Conservation (phyloP, 2,888 invertebrate genomes). For the Pterostichus niger region DNA sequence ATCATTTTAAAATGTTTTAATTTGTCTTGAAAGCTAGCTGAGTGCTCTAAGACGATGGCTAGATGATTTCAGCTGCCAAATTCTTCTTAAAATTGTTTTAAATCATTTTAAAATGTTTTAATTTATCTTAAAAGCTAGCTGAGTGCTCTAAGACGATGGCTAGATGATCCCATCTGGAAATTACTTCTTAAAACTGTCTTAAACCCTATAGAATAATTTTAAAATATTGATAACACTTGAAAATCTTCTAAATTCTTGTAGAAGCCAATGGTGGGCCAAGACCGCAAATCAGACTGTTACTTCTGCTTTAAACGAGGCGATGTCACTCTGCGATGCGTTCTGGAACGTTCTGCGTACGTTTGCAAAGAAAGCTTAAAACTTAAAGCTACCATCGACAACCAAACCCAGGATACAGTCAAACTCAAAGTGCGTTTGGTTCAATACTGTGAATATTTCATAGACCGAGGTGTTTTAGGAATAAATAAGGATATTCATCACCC, state of each 20-base stretch:
- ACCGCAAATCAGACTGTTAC: slow-evolving; percentile 84
- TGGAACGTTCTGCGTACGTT: slow-evolving; percentile 87
- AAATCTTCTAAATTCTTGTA: slow-evolving; percentile 72
- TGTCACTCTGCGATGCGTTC: slow-evolving; percentile 83
- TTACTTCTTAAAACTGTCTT: too few relatives aligned
- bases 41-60: neutral
- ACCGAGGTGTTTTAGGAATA: slow-evolving; percentile 86
- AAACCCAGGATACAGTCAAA: slow-evolving; percentile 81
- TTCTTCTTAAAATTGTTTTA: too few relatives aligned
- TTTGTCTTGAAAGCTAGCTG: too few relatives aligned
- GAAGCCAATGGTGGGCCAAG: slow-evolving; percentile 84
- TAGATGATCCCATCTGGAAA: too few relatives aligned
- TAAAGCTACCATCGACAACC: slow-evolving; percentile 86
- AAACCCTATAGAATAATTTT: too few relatives aligned
- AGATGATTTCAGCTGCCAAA: neutral
- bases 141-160: too few relatives aligned
- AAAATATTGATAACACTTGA: too few relatives aligned
- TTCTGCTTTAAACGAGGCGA: slow-evolving; percentile 85
- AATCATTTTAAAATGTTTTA: too few relatives aligned
- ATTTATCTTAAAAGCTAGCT: too few relatives aligned
- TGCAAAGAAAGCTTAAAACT: slow-evolving; percentile 86
- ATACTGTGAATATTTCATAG: slow-evolving; percentile 87
- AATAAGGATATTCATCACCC: slow-evolving; percentile 84
- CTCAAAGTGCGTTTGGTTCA: slow-evolving; percentile 81
- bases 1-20: too few relatives aligned